Percentiles rank a stretch among this genome's conserved stretches.
Evolutionary conservation across 37 sponge, comb jelly and placozoan species (phyloP).

Genomic region (Axinella damicornis): DNA sequence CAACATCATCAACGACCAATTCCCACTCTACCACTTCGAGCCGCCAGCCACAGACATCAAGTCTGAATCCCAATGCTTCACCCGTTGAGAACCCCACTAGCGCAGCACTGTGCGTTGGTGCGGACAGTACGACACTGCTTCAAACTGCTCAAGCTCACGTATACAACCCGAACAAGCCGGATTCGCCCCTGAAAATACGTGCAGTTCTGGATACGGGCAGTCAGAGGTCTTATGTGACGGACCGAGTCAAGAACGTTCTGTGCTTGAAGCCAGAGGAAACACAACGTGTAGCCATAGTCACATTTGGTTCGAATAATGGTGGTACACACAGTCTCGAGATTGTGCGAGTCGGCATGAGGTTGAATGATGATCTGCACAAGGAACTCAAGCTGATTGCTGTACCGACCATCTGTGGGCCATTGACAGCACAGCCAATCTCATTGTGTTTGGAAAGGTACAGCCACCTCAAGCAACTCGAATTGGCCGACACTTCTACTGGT

Average conservation of each 20-base stretch:
- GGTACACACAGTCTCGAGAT: neutral
- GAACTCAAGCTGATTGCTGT: slow-evolving; percentile 18
- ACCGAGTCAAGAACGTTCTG: neutral
- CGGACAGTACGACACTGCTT: neutral
- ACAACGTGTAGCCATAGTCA: neutral
- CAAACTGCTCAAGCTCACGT: slow-evolving; percentile 27
- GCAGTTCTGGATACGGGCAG: slow-evolving; percentile 40
- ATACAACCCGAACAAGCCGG: slow-evolving; percentile 5
- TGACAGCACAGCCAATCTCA: slow-evolving; percentile 10
- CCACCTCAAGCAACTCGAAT: slow-evolving; percentile 14
- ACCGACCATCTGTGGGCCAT: slow-evolving; percentile 37
- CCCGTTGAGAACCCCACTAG: neutral
- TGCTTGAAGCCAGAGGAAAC: neutral
- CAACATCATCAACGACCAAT: neutral
- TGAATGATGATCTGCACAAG: neutral
- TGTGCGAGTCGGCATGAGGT: neutral
- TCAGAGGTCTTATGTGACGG: slow-evolving; percentile 37
- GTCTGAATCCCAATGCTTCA: slow-evolving; percentile 5
- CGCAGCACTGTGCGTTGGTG: neutral
- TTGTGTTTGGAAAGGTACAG: neutral
- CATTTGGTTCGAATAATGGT: slow-evolving; percentile 5
- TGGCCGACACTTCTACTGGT: slow-evolving; percentile 24
- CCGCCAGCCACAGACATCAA: neutral
- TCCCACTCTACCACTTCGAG: neutral
- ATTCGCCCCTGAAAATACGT: neutral